Conservation (phyloP, 2,888 invertebrate genomes). For the Strigamia crassipes region DNA sequence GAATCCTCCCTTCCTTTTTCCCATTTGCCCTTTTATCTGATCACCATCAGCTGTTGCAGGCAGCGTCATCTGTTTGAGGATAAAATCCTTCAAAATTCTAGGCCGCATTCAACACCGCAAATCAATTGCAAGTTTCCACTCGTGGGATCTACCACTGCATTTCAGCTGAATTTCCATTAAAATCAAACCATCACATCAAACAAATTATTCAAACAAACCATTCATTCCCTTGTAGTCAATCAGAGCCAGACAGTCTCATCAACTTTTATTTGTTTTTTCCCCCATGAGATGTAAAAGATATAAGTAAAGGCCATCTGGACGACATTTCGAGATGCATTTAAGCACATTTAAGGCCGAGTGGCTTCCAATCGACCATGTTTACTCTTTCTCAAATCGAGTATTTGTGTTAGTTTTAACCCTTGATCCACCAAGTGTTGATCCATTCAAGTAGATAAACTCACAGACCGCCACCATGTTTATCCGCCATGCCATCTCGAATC, state of each 20-base stretch:
- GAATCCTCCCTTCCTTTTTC: conserved; percentile 12
- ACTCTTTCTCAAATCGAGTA: conserved; percentile 15
- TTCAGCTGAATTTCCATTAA: background rate
- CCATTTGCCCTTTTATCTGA: conserved; percentile 40
- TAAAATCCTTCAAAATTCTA: conserved; percentile 26
- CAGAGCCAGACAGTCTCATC: background rate
- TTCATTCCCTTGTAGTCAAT: background rate
- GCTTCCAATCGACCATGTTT: background rate
- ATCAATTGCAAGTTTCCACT: conserved; percentile 16
- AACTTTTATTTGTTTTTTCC: background rate
- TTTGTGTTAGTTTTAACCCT: conserved; percentile 33
- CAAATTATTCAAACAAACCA: background rate
- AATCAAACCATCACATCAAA: background rate
- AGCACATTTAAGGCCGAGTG: background rate
- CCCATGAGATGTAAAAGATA: background rate
- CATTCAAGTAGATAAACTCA: conserved; percentile 20
- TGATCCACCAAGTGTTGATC: conserved; percentile 32
- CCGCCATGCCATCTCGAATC: background rate
- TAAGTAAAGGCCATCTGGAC: background rate
- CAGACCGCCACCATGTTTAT: background rate
- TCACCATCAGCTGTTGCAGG: conserved; percentile 34
- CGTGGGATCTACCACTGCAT: background rate
- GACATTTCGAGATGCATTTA: conserved; percentile 17
- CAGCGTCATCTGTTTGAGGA: conserved; percentile 30
- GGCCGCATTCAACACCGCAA: conserved; percentile 29